phyloP scores from a whole-genome alignment of 1,140 invertebrate genomes.

The Brachionus sp. region DNA sequence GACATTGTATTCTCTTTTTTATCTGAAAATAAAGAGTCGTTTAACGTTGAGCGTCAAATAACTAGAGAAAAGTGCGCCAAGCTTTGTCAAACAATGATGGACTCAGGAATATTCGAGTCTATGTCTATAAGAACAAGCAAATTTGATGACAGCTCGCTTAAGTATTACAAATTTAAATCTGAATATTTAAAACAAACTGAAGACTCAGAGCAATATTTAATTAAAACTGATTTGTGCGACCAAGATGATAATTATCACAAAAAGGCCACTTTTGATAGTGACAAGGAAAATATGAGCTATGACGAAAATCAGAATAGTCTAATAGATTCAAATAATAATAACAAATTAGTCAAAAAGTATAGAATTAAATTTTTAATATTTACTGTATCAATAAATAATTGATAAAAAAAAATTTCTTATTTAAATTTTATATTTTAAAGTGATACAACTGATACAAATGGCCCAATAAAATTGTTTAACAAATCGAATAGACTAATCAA shows the following conservation, averaged over 20 bases:
- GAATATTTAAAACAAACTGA: constrained; percentile 27
- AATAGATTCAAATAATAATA: constrained; percentile 19
- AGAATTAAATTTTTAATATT: background rate
- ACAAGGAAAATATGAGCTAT: background rate
- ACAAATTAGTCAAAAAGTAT: constrained; percentile 10
- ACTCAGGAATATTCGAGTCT: constrained; percentile 15
- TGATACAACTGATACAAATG: background rate
- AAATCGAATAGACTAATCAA: background rate
- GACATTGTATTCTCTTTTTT: background rate
- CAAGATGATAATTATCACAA: constrained; percentile 39
- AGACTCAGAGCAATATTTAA: background rate
- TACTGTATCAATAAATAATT: background rate
- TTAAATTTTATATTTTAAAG: background rate
- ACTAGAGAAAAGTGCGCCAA: constrained; percentile 28
- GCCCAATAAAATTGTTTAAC: background rate
- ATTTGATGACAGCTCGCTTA: constrained; percentile 18
- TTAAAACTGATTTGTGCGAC: constrained; percentile 6
- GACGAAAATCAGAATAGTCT: background rate
- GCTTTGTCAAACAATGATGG: constrained; percentile 39
- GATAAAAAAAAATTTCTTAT: background rate
- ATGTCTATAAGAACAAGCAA: background rate
- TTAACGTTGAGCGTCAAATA: background rate
- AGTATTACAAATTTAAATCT: constrained; percentile 25
- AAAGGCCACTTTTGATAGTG: background rate
- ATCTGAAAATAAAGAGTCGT: background rate